Evolutionary conservation across 2,113 vertebrate genomes (phyloP), one percentile per base, ranked within the genome.

Genomic region (Arothron firmamentum): DNA sequence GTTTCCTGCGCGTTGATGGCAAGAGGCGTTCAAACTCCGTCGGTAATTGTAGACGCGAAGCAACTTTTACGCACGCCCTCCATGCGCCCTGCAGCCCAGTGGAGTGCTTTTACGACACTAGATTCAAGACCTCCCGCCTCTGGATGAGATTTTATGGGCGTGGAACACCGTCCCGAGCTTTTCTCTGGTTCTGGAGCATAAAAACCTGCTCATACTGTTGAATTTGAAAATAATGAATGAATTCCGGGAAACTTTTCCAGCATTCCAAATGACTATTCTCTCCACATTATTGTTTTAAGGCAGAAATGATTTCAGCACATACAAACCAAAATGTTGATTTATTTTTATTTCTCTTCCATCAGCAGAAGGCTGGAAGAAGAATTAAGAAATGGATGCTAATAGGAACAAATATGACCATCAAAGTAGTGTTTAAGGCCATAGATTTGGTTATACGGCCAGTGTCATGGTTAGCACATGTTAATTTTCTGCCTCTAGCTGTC

Each of bases 71-170:
- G 65, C 66, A 54, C 56, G 72, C 62, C 63, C 43, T 62, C 59
- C 17, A 50, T 68, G 67, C 62, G 69, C 48, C 67, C 60, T 59
- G 75, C 49, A 52, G 56, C 59, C 34, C 19, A 67, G 65, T 70
- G 69, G 82, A 82, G 68, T 47, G 75, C 65, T 51, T 47, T 58
- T 34, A 18, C 15, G 51, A 59, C 54, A 59, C 49, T 58, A 52
- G 59, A 62, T 58, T 52, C 20, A 53, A 17, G 6, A 15, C 16
- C 20, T 8, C 16, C 65, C 70, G 53, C 64, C 76, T 65, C 49
- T 52, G 11, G 7, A 3, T 5, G 9, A 41, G 25, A 65, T 14
- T 54, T 56, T 42, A 57, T 54, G 84, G 86, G 86, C 80, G 84
- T 67, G 79, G 82, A 52, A 21, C 57, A 16, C n/a, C 18, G 61